Base-by-base conservation (phyloP, 2,113 vertebrate genomes). In the Myrmecophaga tridactyla region DNA sequence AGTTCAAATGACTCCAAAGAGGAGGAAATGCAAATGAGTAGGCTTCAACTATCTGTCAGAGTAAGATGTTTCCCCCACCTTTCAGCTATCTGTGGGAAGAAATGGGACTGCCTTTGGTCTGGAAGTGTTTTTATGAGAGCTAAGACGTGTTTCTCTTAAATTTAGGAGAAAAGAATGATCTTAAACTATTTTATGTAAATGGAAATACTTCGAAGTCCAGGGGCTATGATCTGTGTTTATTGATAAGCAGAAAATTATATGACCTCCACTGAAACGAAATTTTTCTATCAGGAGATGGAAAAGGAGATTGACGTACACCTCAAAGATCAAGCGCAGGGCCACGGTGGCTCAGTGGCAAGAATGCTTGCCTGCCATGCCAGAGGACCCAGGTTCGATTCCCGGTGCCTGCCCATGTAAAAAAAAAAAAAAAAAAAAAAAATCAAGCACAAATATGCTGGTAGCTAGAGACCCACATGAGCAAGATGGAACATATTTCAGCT, bases 171-270 rank as follows among this genome's bases (percentile, higher is more conserved):
- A 87, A 76, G 73, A 76, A 18, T 88, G 78, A 70, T 9, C 21
- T 72, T 72, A 73, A 93, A 85, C 20, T 80, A 41, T 62, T 91
- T 21, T 43, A 36, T 91, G 39, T 63, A 91, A 93, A 92, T 81
- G 69, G 58, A 92, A 94, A 51, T 70, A 87, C 85, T 92, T 92
- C 84, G n/a, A 84, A 70, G 43, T 86, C 62, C 43, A 75, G 43
- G 58, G 70, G 63, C 36, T 60, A 75, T 14, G 36, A 84, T 72
- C 62, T 89, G 73, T 36, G 62, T 89, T 93, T 93, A 92, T 94
- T 89, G 90, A 94, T 89, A 96, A 88, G 77, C 39, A n/a, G 41
- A 72, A 25, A 82, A 81, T 94, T 84, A 87, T 80, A 89, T 92
- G 69, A 75, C 75, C 78, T 89, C 56, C 36, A 17, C 80, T 93